Evolutionary conservation across 2,888 invertebrate genomes (phyloP).

Genomic region (Pristionchus japonicus): DNA sequence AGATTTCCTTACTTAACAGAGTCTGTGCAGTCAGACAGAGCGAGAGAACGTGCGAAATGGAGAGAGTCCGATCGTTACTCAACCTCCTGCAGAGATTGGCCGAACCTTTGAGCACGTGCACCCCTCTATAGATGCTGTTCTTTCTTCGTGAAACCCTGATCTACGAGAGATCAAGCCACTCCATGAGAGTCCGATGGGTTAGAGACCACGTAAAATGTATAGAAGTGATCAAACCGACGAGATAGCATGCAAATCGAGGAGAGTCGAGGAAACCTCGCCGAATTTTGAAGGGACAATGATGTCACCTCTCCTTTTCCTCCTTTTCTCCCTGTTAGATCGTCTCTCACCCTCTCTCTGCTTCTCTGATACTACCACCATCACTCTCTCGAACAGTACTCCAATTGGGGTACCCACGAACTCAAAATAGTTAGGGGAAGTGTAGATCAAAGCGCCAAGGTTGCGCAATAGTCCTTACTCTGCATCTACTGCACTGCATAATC

Average conservation of each 20-base stretch:
- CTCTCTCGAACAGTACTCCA: background rate
- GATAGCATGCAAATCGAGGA: background rate
- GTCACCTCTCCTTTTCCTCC: background rate
- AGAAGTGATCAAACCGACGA: background rate
- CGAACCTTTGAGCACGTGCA: conserved; percentile 2
- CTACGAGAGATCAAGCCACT: background rate
- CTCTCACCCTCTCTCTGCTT: background rate
- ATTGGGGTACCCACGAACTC: background rate
- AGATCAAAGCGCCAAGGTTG: background rate
- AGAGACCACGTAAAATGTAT: background rate
- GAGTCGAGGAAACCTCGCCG: background rate
- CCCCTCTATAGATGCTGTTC: background rate
- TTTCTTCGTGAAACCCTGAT: background rate
- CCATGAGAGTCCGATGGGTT: background rate
- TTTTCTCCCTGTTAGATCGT: background rate
- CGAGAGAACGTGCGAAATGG: too few species aligned
- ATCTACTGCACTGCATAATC: background rate
- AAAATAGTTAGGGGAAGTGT: background rate
- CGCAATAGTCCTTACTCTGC: background rate
- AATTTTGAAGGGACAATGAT: background rate
- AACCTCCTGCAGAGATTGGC: conserved; percentile 32
- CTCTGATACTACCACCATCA: background rate
- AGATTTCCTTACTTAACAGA: too few species aligned
- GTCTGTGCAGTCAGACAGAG: too few species aligned
- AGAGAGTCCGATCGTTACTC: too few species aligned